These are phyloP conservation scores for Eupelmus urozonus DNA, from an alignment of 2,888 invertebrate species.

Conservation along the genomic window DNA sequence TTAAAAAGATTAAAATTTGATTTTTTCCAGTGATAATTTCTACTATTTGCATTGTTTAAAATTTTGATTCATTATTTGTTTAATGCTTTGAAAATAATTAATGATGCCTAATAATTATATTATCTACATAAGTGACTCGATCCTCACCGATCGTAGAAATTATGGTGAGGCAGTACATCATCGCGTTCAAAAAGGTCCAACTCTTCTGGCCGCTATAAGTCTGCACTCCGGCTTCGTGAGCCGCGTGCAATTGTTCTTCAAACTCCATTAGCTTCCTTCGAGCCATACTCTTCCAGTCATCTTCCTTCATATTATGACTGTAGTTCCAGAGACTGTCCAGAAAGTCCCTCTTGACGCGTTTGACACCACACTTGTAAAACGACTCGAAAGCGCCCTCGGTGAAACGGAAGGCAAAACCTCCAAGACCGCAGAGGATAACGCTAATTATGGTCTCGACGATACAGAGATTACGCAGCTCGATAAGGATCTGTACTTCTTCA, in stretches of 20 bases:
- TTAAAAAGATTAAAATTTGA: no score
- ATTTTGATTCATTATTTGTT: no score
- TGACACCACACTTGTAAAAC: constrained; percentile 92
- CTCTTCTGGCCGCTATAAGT: constrained; percentile 90
- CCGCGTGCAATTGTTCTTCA: constrained; percentile 90
- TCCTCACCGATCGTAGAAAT: constrained; percentile 92
- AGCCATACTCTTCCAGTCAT: constrained; percentile 93
- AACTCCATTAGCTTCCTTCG: constrained; percentile 88
- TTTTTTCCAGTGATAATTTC: no score
- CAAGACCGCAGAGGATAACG: constrained; percentile 86
- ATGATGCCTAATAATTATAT: no score
- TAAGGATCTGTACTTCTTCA: constrained; percentile 80
- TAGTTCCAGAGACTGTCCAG: constrained; percentile 89
- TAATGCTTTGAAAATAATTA: no score
- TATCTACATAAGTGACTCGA: no score
- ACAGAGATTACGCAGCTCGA: constrained; percentile 82
- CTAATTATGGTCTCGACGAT: constrained; percentile 84
- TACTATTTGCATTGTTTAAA: no score
- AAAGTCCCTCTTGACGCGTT: constrained; percentile 91
- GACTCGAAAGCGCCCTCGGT: constrained; percentile 92
- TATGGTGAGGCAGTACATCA: constrained; percentile 91
- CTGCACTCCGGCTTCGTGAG: constrained; percentile 90
- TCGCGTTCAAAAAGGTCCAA: constrained; percentile 93
- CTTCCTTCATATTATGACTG: constrained; percentile 90
- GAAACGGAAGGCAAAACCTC: constrained; percentile 88